phyloP scores from a whole-genome alignment of 1,140 invertebrate species.

The Trinorchestia longiramus region DNA sequence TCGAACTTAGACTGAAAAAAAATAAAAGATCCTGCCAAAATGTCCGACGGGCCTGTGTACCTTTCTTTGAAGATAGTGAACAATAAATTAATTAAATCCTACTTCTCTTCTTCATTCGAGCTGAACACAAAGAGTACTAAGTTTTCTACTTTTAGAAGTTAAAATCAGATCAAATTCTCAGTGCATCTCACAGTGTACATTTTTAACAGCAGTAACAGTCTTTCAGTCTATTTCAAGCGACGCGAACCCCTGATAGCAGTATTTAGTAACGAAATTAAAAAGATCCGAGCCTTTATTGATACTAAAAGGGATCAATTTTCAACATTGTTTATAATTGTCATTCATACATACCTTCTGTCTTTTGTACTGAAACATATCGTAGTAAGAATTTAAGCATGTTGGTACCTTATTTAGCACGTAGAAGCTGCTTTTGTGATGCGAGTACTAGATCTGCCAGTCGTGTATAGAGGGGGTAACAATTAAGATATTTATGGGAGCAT shows the following conservation, averaged over 20 bases:
- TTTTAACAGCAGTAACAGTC: neutral
- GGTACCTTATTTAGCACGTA: neutral
- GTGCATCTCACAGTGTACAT: neutral
- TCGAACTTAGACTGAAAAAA: neutral
- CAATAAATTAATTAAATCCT: neutral
- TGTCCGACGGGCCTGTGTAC: neutral
- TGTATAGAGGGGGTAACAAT: neutral
- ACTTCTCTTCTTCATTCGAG: neutral
- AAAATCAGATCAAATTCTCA: neutral
- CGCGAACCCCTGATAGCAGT: neutral
- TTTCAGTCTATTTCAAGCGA: neutral
- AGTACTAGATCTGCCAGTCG: neutral
- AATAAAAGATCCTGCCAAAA: neutral
- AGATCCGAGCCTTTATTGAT: neutral
- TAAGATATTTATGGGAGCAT: neutral
- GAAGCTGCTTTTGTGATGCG: neutral
- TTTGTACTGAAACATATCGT: neutral
- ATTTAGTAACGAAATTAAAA: neutral
- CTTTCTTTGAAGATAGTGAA: neutral
- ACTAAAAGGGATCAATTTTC: neutral
- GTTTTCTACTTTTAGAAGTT: neutral
- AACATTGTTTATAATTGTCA: neutral
- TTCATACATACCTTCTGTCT: neutral
- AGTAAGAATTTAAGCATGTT: neutral
- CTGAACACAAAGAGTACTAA: neutral